A percentile compares a stretch with the other conserved stretches of the same genome.
These are phyloP conservation scores for Alcedo quadribrachys DNA, from an alignment of 2,797 vertebrate genomes.

Conservation along the genomic window DNA sequence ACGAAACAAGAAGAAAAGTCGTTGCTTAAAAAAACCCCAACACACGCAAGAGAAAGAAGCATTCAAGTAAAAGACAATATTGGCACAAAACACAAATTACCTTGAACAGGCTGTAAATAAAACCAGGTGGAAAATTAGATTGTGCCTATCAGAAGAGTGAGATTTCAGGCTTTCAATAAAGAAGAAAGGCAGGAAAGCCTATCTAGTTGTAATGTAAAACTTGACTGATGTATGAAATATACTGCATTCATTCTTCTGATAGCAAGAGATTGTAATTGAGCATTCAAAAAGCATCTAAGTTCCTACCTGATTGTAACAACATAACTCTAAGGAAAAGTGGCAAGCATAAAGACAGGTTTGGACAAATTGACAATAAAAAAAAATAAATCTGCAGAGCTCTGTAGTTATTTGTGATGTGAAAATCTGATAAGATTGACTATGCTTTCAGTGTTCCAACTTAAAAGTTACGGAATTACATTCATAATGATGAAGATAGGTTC, in stretches of 20 bases:
- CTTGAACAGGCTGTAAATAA: conserved; percentile 4
- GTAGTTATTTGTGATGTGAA: not conserved
- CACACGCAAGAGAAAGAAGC: not conserved
- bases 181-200: not conserved
- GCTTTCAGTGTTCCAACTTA: not conserved
- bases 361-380: not conserved
- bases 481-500: not conserved
- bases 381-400: not conserved
- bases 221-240: not conserved
- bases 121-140: conserved; percentile 11
- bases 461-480: not conserved
- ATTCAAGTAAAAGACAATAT: not conserved
- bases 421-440: not conserved
- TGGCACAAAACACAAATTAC: not conserved
- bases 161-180: not conserved
- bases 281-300: not conserved
- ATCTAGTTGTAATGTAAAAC: not conserved
- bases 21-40: not conserved
- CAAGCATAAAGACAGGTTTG: not conserved
- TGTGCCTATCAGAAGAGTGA: not conserved
- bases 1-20: not conserved
- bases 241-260: not conserved
- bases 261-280: not conserved
- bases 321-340: not conserved
- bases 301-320: not conserved